Evolutionary conservation across 2,888 invertebrate species (phyloP).

Genomic region (Ophonus ardosiacus): DNA sequence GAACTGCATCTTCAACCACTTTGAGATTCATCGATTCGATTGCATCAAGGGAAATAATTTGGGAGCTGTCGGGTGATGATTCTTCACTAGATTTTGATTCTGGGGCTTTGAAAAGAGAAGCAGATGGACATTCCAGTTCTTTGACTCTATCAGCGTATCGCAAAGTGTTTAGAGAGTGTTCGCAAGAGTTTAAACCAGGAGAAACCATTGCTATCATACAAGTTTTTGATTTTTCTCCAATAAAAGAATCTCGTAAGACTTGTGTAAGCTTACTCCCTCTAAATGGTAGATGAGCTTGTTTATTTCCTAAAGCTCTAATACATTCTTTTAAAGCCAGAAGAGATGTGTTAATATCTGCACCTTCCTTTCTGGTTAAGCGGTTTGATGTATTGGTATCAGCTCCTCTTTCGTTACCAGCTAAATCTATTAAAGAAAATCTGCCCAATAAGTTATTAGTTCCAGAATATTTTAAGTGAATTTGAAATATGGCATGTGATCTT

Average conservation of each 20-base stretch:
- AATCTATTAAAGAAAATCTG: conserved; percentile 98
- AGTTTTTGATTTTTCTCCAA: conserved; percentile 98
- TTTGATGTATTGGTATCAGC: conserved; percentile 99
- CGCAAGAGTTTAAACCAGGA: conserved; percentile 96
- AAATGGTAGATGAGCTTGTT: conserved; percentile 97
- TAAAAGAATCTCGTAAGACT: conserved; percentile 97
- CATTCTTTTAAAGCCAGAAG: conserved; percentile 97
- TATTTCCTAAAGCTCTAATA: conserved; percentile 95
- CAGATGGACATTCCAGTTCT: conserved; percentile 83
- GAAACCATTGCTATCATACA: conserved; percentile 99
- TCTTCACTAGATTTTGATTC: neutral
- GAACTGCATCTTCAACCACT: conserved; percentile 78
- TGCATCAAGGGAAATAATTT: conserved; percentile 8
- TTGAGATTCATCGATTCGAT: conserved; percentile 27
- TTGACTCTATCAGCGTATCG: conserved; percentile 98
- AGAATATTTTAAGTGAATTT: conserved; percentile 90
- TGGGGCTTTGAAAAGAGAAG: neutral
- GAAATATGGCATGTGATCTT: conserved; percentile 99
- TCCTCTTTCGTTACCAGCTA: conserved; percentile 98
- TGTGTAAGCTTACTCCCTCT: conserved; percentile 97
- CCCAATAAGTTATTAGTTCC: conserved; percentile 91
- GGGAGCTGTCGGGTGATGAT: neutral
- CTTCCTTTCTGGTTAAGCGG: conserved; percentile 93
- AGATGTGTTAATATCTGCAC: conserved; percentile 98
- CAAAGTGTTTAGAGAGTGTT: conserved; percentile 98